Percentiles rank a stretch among this genome's conserved stretches.
These are phyloP conservation scores for Oscheius sp. DNA, from an alignment of 1,140 invertebrate genomes.

Conservation along the genomic window DNA sequence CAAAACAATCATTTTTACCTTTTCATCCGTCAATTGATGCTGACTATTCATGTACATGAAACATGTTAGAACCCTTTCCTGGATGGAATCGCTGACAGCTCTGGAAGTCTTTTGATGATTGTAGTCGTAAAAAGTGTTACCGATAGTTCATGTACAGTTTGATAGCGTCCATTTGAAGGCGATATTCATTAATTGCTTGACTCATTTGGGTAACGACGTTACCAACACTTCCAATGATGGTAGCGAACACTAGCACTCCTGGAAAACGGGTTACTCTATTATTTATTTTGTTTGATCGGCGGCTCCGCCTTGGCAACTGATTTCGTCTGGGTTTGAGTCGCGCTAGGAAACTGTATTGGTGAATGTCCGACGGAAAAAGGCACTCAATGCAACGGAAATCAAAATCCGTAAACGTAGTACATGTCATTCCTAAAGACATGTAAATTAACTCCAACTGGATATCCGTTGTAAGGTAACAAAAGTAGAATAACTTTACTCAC, in stretches of 20 bases:
- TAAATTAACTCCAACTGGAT: too few species aligned
- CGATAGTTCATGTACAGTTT: constrained; percentile 44
- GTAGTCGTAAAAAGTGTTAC: background rate
- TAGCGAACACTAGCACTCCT: constrained; percentile 41
- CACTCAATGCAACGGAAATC: too few species aligned
- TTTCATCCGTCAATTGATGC: constrained; percentile 31
- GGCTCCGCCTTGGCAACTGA: too few species aligned
- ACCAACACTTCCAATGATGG: constrained; percentile 40
- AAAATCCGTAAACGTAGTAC: too few species aligned
- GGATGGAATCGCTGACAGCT: constrained; percentile 10
- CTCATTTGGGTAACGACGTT: constrained; percentile 37
- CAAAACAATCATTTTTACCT: constrained; percentile 3
- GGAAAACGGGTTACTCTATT: background rate
- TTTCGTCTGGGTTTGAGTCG: too few species aligned
- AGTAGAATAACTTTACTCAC: too few species aligned
- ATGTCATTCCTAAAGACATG: too few species aligned
- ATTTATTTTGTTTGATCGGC: background rate
- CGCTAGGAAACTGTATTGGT: too few species aligned
- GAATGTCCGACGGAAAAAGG: too few species aligned
- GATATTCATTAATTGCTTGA: constrained; percentile 8
- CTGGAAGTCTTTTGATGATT: constrained; percentile 7
- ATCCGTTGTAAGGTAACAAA: too few species aligned
- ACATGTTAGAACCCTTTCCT: constrained; percentile 26
- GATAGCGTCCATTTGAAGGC: constrained; percentile 32
- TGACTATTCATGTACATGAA: constrained; percentile 17